Evolutionary conservation across 2,797 vertebrate genomes (phyloP), one percentile per base, ranked within the genome.

Genomic region (Arvicola amphibius): DNA sequence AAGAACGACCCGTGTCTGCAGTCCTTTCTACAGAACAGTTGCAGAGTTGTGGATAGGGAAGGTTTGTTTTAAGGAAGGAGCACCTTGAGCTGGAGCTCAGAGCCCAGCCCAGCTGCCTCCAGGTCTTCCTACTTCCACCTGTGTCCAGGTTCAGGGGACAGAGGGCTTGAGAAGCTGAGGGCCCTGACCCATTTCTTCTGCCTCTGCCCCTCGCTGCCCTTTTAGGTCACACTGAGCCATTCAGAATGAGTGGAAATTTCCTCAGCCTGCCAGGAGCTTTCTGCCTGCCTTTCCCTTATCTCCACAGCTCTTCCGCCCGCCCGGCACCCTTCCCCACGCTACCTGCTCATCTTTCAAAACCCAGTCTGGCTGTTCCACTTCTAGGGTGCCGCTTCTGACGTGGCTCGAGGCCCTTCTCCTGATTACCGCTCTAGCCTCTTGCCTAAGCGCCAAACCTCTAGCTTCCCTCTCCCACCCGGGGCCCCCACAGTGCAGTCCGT

Each of bases 201-300:
- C 88, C 63, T 65, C 56, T 94, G 88, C 46, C 5, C 61, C 74
- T 93, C 25, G 14, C 1, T 16, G 86, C 53, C 63, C 53, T 87
- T 51, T 88, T 21, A 67, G 81, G 83, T 76, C 59, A 37, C 3
- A 21, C 46, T 40, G 37, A 92, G 91, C n/a, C 59, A 25, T 5
- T 12, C 37, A 25, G 71, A 94, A 80, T 73, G 48, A 91, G 93
- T 87, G 94, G 96, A 97, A 97, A 96, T 96, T 97, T 84, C 94
- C 92, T 65, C 91, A 56, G 81, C 25, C 83, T 73, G 63, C 86
- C 69, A 81, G 90, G 90, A 87, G 17, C 83, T 40, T 67, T 96
- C 94, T 92, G 90, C 46, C 10, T 16, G 65, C 93, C 37, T 88
- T 81, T 69, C 9, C 92, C 92, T 94, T 78, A 92, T 96, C 92